Conservation (phyloP, 2,888 invertebrate species). For the Polydrusus tereticollis region DNA sequence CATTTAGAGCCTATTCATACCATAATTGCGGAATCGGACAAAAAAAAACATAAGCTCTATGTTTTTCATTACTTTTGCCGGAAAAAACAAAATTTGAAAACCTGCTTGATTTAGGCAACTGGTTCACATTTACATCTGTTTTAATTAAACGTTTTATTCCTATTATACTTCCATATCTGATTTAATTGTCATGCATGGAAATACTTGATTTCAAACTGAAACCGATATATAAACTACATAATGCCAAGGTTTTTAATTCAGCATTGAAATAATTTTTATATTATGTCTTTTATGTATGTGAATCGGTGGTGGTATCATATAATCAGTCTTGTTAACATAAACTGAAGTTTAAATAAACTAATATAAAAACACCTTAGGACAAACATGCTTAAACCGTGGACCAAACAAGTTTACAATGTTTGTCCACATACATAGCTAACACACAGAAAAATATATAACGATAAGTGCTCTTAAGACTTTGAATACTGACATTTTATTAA, state of each 20-base stretch:
- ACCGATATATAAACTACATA: neutral
- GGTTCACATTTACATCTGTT: constrained; percentile 5
- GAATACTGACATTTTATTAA: too few relatives aligned
- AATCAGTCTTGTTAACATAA: too few relatives aligned
- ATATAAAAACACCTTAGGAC: too few relatives aligned
- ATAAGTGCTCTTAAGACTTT: too few relatives aligned
- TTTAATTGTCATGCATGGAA: constrained; percentile 5
- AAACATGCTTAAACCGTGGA: too few relatives aligned
- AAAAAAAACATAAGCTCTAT: too few relatives aligned
- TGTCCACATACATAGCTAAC: too few relatives aligned
- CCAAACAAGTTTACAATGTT: too few relatives aligned
- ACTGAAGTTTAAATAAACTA: too few relatives aligned
- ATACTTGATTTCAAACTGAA: constrained; percentile 3
- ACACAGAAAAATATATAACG: too few relatives aligned
- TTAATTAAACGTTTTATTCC: neutral
- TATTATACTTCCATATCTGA: constrained; percentile 12
- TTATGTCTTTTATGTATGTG: neutral
- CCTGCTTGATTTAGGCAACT: neutral
- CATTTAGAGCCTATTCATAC: too few relatives aligned
- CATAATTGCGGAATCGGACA: too few relatives aligned
- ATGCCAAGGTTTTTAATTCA: constrained; percentile 4
- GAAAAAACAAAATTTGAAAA: neutral
- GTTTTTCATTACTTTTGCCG: neutral
- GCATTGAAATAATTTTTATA: neutral
- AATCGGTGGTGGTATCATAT: neutral